Conservation (phyloP, 1,140 invertebrate genomes). For the Micrasema minimum region DNA sequence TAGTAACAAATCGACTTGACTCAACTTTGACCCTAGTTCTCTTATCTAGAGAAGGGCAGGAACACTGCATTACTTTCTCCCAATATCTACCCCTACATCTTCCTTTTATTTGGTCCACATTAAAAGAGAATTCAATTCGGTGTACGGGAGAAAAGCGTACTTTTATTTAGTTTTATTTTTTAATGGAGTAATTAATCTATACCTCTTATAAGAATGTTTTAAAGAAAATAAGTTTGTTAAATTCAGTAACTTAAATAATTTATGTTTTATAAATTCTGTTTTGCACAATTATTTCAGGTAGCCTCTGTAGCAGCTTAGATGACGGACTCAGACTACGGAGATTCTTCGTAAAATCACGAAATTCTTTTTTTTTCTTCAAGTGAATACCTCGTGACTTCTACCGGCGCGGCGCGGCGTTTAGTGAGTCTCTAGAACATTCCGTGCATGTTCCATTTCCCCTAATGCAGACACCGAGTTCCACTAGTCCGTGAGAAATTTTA, state of each 20-base stretch:
- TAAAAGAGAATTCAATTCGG: slow-evolving; percentile 24
- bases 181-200: too few species aligned
- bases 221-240: too few species aligned
- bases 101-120: slow-evolving; percentile 24
- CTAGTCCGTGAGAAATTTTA: slow-evolving; percentile 42
- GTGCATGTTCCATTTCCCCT: slow-evolving; percentile 29
- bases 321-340: too few species aligned
- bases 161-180: too few species aligned
- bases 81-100: slow-evolving; percentile 25
- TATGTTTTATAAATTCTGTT: too few species aligned
- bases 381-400: neutral
- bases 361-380: too few species aligned
- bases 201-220: too few species aligned
- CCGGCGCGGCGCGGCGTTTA: neutral
- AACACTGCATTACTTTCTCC: slow-evolving; percentile 34
- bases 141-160: too few species aligned
- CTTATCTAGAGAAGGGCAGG: slow-evolving; percentile 29
- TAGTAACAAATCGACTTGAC: slow-evolving; percentile 43
- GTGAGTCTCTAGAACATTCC: slow-evolving; percentile 12
- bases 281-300: too few species aligned
- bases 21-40: slow-evolving; percentile 29
- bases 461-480: slow-evolving; percentile 43
- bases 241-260: too few species aligned
- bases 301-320: too few species aligned
- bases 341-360: too few species aligned